These are phyloP conservation scores for Glossophaga mutica DNA, from an alignment of 2,797 vertebrate species.

Conservation along the genomic window DNA sequence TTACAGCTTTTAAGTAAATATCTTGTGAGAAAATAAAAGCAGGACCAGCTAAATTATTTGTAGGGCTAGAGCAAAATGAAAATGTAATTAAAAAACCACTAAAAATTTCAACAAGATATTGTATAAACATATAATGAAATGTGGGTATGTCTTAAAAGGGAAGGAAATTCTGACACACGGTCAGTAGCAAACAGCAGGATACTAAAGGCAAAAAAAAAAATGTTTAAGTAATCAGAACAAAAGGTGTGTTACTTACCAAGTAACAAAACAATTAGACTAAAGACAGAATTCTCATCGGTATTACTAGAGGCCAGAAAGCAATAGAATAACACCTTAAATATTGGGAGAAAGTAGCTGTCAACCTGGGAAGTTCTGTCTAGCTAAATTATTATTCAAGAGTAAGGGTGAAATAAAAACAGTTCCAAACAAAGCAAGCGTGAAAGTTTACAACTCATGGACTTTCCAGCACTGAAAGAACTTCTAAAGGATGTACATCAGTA, in stretches of 20 bases:
- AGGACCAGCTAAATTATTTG: neutral
- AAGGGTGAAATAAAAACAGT: neutral
- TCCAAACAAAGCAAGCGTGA: neutral
- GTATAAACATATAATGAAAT: neutral
- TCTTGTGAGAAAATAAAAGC: neutral
- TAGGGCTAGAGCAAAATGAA: neutral
- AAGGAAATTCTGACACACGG: neutral
- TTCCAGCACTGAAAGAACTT: neutral
- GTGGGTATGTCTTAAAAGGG: neutral
- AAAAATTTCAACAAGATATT: neutral
- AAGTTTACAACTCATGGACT: neutral
- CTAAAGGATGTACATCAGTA: neutral
- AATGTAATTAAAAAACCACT: neutral
- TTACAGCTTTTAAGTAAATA: neutral
- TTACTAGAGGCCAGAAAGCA: neutral
- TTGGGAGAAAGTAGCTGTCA: neutral
- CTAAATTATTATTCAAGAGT: neutral
- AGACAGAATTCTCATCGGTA: neutral
- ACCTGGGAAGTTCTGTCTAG: neutral
- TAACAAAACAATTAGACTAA: neutral
- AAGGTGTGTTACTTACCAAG: neutral
- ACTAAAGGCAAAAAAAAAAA: neutral
- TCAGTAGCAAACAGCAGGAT: neutral
- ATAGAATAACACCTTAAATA: neutral
- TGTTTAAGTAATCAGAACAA: neutral